Evolutionary conservation across 2,797 vertebrate species (phyloP).

Genomic region (Eulemur mongoz): DNA sequence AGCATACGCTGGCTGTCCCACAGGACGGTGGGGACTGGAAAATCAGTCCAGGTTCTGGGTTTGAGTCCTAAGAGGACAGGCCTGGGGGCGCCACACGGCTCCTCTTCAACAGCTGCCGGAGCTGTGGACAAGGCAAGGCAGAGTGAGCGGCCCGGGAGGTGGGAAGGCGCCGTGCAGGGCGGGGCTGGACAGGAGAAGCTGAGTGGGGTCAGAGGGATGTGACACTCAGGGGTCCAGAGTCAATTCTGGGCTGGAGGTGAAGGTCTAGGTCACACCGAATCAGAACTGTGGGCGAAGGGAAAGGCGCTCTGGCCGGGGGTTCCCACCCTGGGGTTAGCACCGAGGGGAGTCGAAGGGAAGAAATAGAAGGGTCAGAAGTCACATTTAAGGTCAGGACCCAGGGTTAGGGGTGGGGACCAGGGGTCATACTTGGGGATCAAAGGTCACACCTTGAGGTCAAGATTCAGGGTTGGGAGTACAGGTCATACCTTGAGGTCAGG

Average conservation of each 20-base stretch:
- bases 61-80: slow-evolving; percentile 78
- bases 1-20: slow-evolving; percentile 79
- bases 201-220: not conserved
- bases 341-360: not conserved
- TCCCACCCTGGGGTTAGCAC: not conserved
- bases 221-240: not conserved
- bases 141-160: not conserved
- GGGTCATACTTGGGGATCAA: not conserved
- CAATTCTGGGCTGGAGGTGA: not conserved
- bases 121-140: slow-evolving; percentile 47
- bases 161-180: fast-evolving
- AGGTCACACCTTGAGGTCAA: not conserved
- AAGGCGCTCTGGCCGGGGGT: not conserved
- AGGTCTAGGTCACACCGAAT: not conserved
- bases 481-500: not conserved
- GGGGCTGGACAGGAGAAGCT: not conserved
- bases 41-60: slow-evolving; percentile 80
- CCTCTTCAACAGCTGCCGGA: slow-evolving; percentile 81
- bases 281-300: not conserved
- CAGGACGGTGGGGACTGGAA: slow-evolving; percentile 81
- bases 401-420: not conserved
- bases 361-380: not conserved
- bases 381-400: not conserved
- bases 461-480: not conserved
- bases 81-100: slow-evolving; percentile 77